A percentile compares a stretch with the other conserved stretches of the same genome.
phyloP scores from a whole-genome alignment of 2,113 vertebrate species.

The Anguilla rostrata region DNA sequence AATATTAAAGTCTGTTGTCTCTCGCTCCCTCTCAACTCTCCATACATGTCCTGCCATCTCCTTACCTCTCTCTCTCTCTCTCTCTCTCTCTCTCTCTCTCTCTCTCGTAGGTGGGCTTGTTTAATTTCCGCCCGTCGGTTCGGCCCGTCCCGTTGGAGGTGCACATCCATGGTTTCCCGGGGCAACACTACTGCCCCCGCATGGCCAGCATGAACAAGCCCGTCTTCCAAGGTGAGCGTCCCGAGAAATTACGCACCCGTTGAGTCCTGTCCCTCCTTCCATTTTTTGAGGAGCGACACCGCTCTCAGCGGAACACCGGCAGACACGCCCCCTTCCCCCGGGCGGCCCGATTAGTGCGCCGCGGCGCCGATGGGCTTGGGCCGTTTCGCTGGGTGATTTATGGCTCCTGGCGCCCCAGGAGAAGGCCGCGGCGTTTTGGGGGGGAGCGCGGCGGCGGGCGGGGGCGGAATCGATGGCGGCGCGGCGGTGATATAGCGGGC shows the following conservation, averaged over 20 bases:
- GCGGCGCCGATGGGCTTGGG: background rate
- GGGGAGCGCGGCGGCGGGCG: background rate
- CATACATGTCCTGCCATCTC: slow-evolving; percentile 5
- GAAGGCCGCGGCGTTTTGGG: background rate
- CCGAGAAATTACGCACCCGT: background rate
- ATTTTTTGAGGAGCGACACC: background rate
- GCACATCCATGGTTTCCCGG: slow-evolving; percentile 96
- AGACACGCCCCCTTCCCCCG: background rate
- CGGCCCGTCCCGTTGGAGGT: slow-evolving; percentile 95
- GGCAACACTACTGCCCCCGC: slow-evolving; percentile 96
- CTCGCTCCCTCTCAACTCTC: slow-evolving; percentile 54
- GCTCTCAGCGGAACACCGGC: background rate
- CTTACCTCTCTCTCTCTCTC: slow-evolving; percentile 10
- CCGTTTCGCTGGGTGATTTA: background rate
- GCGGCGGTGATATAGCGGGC: slow-evolving; percentile 8
- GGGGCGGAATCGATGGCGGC: background rate
- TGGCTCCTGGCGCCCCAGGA: background rate
- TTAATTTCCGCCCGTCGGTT: slow-evolving; percentile 98
- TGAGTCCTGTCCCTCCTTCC: background rate
- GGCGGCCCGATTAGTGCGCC: background rate
- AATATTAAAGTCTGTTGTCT: slow-evolving; percentile 32
- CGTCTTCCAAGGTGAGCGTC: slow-evolving; percentile 84
- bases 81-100: slow-evolving; percentile 36
- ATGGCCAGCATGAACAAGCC: slow-evolving; percentile 99
- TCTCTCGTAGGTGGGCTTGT: slow-evolving; percentile 85